phyloP scores from a whole-genome alignment of 2,797 vertebrate genomes.

The Luscinia megarhynchos region DNA sequence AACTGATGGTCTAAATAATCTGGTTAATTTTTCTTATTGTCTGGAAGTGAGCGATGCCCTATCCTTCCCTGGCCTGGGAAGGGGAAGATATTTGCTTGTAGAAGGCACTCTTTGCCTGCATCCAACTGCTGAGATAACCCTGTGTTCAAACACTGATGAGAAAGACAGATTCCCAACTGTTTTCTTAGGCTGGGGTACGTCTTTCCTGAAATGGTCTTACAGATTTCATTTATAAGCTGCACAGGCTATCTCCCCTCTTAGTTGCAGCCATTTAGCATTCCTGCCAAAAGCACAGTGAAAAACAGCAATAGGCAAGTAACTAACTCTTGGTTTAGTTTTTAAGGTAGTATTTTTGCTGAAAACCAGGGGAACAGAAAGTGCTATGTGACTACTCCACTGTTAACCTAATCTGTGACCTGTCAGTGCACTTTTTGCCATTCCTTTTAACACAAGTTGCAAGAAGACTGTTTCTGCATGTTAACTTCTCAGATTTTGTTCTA shows the following conservation, averaged over 20 bases:
- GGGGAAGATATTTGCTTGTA: neutral
- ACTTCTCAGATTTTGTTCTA: neutral
- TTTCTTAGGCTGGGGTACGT: neutral
- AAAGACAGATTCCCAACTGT: neutral
- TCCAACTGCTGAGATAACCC: constrained; percentile 13
- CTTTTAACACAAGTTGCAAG: neutral
- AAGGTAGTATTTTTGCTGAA: neutral
- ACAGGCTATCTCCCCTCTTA: neutral
- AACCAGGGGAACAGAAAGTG: neutral
- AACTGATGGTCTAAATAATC: neutral
- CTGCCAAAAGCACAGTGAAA: neutral
- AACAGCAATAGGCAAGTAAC: neutral
- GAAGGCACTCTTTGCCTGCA: constrained; percentile 10
- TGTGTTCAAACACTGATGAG: neutral
- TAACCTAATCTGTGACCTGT: neutral
- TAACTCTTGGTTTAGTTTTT: neutral
- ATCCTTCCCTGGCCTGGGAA: neutral
- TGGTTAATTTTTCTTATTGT: neutral
- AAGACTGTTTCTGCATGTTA: neutral
- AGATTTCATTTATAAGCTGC: neutral
- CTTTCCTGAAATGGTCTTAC: neutral
- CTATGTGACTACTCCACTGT: neutral
- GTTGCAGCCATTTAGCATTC: neutral
- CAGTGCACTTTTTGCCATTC: neutral
- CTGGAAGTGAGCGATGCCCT: neutral